Evolutionary conservation across 2,797 vertebrate genomes (phyloP), one percentile per base, ranked within the genome.

Genomic region (Parotocinclus haroldoi): DNA sequence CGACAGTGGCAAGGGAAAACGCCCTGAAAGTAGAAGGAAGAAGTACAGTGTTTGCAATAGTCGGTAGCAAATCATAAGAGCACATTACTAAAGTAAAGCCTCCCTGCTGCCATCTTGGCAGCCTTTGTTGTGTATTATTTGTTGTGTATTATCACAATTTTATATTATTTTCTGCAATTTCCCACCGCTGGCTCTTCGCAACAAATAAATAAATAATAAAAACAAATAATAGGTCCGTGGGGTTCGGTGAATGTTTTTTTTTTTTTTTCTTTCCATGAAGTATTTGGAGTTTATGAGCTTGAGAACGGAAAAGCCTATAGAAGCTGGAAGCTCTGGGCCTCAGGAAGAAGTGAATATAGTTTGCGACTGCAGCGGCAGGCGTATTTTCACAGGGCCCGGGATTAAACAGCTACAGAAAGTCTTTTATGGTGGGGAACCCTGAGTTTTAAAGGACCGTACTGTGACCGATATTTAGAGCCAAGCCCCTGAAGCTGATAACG

Each of bases 391-490:
- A 83, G 77, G 84, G 80, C 63, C 77, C 75, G 75, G 89, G 90
- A 91, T 91, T 91, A 91, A 82, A 79, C 86, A 79, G 82, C 86
- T 84, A 88, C 87, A 62, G 83, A 87, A 81, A 82, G 79, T 87
- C 83, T 88, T 89, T 90, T 88, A 88, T 89, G 86, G 82, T 79
- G 71, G 72, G 71, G 79, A 82, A 83, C 82, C 84, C 80, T 17
- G 78, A 86, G 86, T 86, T 89, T 85, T 87, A 79, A 78, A 87
- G 84, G 83, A 87, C 81, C 89, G 85, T 80, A 86, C 87, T 89
- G 89, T 90, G 90, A 87, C 86, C 78, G 79, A 90, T 91, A 89
- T 90, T 90, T 88, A 88, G 87, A 87, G 87, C 89, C 87, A 89
- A 90, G 89, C 87, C 83, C 79, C 69, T 10, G 68, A 86, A 86